phyloP scores from a whole-genome alignment of 1,140 invertebrate species.

The Parasteatoda tepidariorum region DNA sequence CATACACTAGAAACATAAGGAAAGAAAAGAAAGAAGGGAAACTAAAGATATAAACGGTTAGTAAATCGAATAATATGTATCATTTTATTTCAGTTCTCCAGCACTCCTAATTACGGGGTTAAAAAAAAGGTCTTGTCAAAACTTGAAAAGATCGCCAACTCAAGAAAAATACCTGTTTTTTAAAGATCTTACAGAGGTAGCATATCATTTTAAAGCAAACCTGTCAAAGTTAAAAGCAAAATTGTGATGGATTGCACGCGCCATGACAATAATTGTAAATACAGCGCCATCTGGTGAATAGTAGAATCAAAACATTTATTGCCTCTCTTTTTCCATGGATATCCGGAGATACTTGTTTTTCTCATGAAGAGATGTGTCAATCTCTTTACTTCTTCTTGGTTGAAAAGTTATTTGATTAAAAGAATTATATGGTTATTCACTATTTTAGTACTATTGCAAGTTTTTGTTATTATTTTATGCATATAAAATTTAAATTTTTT shows the following conservation, averaged over 20 bases:
- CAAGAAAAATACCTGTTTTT: constrained; percentile 49
- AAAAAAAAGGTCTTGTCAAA: constrained; percentile 44
- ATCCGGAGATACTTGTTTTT: no score
- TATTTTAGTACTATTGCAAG: no score
- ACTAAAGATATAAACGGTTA: not conserved
- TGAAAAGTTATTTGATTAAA: no score
- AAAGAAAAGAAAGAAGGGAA: not conserved
- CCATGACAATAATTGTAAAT: constrained; percentile 25
- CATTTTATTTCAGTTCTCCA: constrained; percentile 58
- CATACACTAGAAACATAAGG: no score
- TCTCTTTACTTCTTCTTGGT: no score
- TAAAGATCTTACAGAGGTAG: constrained; percentile 24
- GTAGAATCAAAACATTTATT: no score
- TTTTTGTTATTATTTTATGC: no score
- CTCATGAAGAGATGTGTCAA: no score
- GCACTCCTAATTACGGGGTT: constrained; percentile 56
- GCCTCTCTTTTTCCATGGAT: no score
- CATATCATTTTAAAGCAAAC: constrained; percentile 54
- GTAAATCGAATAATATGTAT: constrained; percentile 51
- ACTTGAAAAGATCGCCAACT: constrained; percentile 46
- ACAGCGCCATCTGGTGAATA: constrained; percentile 43
- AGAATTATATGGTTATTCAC: no score
- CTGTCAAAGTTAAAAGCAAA: constrained; percentile 57
- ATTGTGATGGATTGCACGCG: constrained; percentile 57
- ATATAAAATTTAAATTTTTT: no score